Base-by-base conservation (phyloP, 1,140 invertebrate genomes). In the Asobara japonica region DNA sequence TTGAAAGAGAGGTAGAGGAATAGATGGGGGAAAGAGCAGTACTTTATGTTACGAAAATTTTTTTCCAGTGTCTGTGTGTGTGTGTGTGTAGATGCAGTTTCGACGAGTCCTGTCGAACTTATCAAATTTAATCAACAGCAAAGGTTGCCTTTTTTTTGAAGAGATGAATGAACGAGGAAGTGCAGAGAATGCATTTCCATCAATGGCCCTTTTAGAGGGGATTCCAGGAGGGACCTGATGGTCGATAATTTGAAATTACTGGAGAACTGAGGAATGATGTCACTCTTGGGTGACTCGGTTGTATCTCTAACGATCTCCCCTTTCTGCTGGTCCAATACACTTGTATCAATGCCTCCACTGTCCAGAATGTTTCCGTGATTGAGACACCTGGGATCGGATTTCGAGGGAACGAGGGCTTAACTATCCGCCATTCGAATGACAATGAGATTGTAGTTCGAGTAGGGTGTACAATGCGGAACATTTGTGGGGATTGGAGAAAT, bases 141-240 rank as follows among this genome's bases (percentile, higher is more conserved):
- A 10, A 8, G 36, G 36, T 1, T 38, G 36, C n/a, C n/a, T n/a
- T n/a, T n/a, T n/a, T n/a, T n/a, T n/a, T n/a, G n/a, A n/a, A n/a
- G n/a, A n/a, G n/a, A 38, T 38, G 8, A 38, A 38, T 38, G 2
- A 38, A 13, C 36, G 3, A 38, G 10, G 7, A 38, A 38, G 8
- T 38, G 36, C 45, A 41, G 62, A 45, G 51, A 67, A 64, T 60
- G 77, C 77, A 78, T 74, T 25, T 18, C 77, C 74, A 69, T 20
- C 41, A 51, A 77, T 72, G 60, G 64, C 74, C 64, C 16, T 25
- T 61, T 60, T 31, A 25, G 45, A 22, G 61, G 33, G 11, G 29
- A 41, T 41, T 41, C 38, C 25, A 16, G 3, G 36, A 71, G 38
- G 36, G 56, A n/a, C n/a, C n/a, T n/a, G n/a, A n/a, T n/a, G n/a